Evolutionary conservation across 2,113 vertebrate genomes (phyloP).

Genomic region (Cheirogaleus medius): DNA sequence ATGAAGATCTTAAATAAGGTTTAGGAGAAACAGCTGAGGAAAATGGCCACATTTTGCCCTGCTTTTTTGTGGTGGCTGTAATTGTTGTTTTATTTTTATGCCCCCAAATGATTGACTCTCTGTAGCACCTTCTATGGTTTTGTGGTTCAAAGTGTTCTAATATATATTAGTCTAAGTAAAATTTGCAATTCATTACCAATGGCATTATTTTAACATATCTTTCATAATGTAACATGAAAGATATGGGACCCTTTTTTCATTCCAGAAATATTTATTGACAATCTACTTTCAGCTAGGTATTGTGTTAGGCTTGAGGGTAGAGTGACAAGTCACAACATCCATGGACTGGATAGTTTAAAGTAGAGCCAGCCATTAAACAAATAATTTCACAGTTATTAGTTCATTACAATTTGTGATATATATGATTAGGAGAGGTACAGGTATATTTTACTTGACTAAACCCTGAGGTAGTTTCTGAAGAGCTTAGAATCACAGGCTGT

Average conservation of each 20-base stretch:
- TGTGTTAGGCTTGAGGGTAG: not conserved
- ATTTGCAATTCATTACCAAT: not conserved
- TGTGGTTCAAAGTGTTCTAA: not conserved
- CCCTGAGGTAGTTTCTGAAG: conserved; percentile 43
- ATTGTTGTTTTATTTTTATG: not conserved
- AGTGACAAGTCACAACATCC: not conserved
- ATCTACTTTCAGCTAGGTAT: not conserved
- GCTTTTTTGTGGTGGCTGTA: not conserved
- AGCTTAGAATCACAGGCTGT: not conserved
- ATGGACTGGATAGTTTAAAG: not conserved
- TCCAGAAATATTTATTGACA: not conserved
- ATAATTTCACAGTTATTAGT: conserved; percentile 24
- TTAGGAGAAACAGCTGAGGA: not conserved
- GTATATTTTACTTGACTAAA: not conserved
- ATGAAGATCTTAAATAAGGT: not conserved
- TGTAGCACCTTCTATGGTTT: not conserved
- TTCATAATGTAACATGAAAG: not conserved
- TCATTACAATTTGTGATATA: conserved; percentile 24
- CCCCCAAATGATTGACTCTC: not conserved
- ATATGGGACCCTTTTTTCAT: not conserved
- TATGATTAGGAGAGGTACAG: not conserved
- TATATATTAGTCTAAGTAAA: not conserved
- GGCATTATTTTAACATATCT: not conserved
- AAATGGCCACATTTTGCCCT: not conserved
- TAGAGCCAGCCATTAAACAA: conserved; percentile 6